phyloP scores from a whole-genome alignment of 1,140 invertebrate genomes.

The Paralvinella palmiformis region DNA sequence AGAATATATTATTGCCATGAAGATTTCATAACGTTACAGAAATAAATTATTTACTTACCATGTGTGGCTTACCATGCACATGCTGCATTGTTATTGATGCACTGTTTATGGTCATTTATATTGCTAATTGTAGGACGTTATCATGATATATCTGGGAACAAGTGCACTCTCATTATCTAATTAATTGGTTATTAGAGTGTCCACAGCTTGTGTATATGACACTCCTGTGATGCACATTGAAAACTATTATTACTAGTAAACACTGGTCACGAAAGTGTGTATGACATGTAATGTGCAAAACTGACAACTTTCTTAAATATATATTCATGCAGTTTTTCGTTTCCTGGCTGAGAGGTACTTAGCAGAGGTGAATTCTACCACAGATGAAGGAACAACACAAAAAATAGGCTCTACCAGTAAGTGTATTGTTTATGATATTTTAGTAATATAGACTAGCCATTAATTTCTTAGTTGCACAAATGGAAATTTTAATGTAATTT shows the following conservation, averaged over 20 bases:
- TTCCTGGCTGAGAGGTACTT: conserved; percentile 9
- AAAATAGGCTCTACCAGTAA: background rate
- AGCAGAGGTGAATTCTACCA: background rate
- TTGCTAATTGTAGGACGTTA: background rate
- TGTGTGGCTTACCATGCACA: too few species aligned
- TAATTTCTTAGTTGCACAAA: background rate
- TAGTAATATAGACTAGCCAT: conserved; percentile 1
- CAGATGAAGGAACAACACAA: conserved; percentile 5
- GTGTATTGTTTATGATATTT: background rate
- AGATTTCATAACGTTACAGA: too few species aligned
- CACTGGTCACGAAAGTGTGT: background rate
- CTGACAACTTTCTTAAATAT: background rate
- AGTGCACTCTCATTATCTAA: background rate
- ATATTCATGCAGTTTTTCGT: conserved; percentile 7
- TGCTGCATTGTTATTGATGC: too few species aligned
- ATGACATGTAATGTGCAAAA: background rate
- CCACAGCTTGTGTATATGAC: background rate
- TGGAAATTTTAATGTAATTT: background rate
- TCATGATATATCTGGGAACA: background rate
- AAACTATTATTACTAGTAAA: background rate
- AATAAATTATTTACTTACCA: too few species aligned
- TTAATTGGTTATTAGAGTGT: background rate
- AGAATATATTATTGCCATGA: background rate
- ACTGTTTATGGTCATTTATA: too few species aligned
- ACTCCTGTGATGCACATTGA: background rate